Base-by-base conservation (phyloP, 2,113 vertebrate genomes). In the Gorsachius goisagi region DNA sequence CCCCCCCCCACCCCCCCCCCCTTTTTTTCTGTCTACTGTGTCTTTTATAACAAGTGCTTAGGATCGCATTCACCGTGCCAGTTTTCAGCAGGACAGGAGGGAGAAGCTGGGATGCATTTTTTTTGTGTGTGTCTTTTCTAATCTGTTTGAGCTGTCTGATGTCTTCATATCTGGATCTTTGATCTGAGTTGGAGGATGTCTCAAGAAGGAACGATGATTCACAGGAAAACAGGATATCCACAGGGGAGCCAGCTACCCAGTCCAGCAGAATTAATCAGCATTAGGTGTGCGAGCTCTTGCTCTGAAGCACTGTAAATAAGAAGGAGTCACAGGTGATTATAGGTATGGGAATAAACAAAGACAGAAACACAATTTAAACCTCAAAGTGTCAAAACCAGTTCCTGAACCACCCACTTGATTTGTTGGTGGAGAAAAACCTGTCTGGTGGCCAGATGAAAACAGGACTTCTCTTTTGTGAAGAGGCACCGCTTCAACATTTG, bases 201-300 rank as follows among this genome's bases (percentile, higher is more conserved):
- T 80, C 68, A 89, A 93, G 91, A 68, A 89, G 88, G 71, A 95
- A 67, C 1, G 17, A 80, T 76, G 75, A 85, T 93, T 94, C 95
- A 95, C 77, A 62, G 85, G 69, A 85, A 84, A 95, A 81, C 52
- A 75, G 87, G 74, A 79, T 94, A 85, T 94, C 91, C 95, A 95
- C 89, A 85, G 89, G 91, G 91, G 69, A 95, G 91, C 60, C 56
- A 82, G 84, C 53, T 95, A 92, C 49, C 74, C 69, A 87, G 91
- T 94, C 87, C 94, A 94, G 89, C 91, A 91, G 91, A 94, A 95
- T 75, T 89, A 91, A 96, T 95, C 95, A 91, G 85, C 91, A 21
- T 89, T 76, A 94, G 89, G 58, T 79, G 58, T 75, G 85, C 53
- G 71, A 89, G 85, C 67, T 95, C 88, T 83, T 91, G 85, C 88